Percentiles rank a stretch among this genome's conserved stretches.
These are phyloP conservation scores for Pollicipes pollicipes DNA, from an alignment of 1,140 invertebrate species.

Conservation along the genomic window DNA sequence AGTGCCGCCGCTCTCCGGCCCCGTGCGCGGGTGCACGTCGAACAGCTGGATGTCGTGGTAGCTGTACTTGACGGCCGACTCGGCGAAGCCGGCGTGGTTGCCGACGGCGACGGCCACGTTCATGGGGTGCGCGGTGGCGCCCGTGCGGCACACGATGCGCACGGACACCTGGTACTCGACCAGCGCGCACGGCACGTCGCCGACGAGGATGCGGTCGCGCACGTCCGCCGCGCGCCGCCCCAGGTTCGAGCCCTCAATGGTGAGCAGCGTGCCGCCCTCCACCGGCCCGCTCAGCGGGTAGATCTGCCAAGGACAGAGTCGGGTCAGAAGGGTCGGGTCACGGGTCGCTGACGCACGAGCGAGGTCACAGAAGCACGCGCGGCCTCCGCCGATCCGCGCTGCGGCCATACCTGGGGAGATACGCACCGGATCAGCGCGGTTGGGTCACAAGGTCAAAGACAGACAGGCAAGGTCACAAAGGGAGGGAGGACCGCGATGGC, in stretches of 20 bases:
- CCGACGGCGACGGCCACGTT: slow-evolving; percentile 61
- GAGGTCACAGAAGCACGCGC: too few species aligned
- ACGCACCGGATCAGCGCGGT: too few species aligned
- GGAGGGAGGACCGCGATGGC: too few species aligned
- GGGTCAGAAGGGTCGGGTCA: background rate
- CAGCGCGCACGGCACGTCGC: slow-evolving; percentile 67
- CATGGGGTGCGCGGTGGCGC: slow-evolving; percentile 44
- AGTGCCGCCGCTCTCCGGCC: slow-evolving; percentile 85
- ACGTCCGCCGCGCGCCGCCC: slow-evolving; percentile 81
- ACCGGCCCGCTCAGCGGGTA: slow-evolving; percentile 82
- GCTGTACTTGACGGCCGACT: slow-evolving; percentile 37
- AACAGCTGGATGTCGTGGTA: slow-evolving; percentile 49
- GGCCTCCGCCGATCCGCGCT: too few species aligned
- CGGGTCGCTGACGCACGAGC: too few species aligned
- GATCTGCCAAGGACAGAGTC: slow-evolving; percentile 38
- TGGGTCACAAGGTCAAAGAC: too few species aligned
- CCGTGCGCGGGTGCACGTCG: slow-evolving; percentile 61
- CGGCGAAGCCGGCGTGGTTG: slow-evolving; percentile 70
- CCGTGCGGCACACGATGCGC: slow-evolving; percentile 68
- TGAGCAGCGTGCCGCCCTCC: slow-evolving; percentile 86
- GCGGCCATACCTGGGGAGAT: too few species aligned
- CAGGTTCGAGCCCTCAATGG: slow-evolving; percentile 88
- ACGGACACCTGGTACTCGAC: slow-evolving; percentile 82
- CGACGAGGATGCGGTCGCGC: slow-evolving; percentile 73
- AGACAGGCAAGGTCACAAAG: too few species aligned